phyloP scores from a whole-genome alignment of 2,797 vertebrate genomes.

The Pantherophis vulpinus region DNA sequence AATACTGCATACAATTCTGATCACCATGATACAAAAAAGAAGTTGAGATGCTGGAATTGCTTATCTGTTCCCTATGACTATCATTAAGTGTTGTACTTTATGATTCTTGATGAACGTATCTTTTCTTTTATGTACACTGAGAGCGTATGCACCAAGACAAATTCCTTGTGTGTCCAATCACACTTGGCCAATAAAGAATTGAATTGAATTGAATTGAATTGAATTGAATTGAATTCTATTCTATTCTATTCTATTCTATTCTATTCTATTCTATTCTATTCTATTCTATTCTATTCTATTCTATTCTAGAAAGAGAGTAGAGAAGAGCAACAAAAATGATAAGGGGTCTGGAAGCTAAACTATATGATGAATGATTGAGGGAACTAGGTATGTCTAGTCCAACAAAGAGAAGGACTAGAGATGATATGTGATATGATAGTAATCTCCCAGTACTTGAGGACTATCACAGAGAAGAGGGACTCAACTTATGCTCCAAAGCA shows the following conservation, averaged over 20 bases:
- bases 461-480: not conserved
- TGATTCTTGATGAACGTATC: too few relatives aligned
- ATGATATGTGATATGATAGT: not conserved
- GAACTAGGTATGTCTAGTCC: not conserved
- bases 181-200: too few relatives aligned
- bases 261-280: too few relatives aligned
- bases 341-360: not conserved
- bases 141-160: too few relatives aligned
- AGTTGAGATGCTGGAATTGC: not conserved
- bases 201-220: too few relatives aligned
- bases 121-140: too few relatives aligned
- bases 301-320: not conserved
- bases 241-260: too few relatives aligned
- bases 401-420: not conserved
- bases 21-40: not conserved
- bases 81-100: too few relatives aligned
- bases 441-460: not conserved
- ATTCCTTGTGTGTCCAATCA: too few relatives aligned
- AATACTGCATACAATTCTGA: not conserved
- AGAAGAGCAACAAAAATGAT: not conserved
- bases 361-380: not conserved
- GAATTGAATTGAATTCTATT: too few relatives aligned
- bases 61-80: too few relatives aligned
- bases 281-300: too few relatives aligned
- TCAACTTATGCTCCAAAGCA: not conserved